Base-by-base conservation (phyloP, 2,888 invertebrate species). In the Mechanitis mazaeus region DNA sequence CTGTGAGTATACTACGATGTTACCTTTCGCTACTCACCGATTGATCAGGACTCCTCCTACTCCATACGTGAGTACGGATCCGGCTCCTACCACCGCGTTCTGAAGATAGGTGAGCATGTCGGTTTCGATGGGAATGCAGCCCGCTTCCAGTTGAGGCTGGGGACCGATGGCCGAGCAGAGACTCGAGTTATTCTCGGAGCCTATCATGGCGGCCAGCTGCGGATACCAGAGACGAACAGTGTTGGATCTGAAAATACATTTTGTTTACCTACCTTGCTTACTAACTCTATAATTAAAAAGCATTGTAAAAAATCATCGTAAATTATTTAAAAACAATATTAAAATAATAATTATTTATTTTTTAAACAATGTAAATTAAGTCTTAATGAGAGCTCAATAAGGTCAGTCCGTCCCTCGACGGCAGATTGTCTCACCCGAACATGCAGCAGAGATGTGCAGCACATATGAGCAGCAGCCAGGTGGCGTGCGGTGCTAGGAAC, bases 181-280 rank as follows among this genome's bases (percentile, higher is more conserved):
- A 12, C 79, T 78, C 45, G 76, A 76, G 46, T 73, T 77, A 11
- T 77, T 68, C 46, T 76, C 76, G 0, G 82, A 74, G 5, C 81
- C 77, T 54, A 94, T 93, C 78, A 94, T 94, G 59, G 94, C 93
- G 69, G 96, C 96, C 28, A 97, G 88, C 77, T 96, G 96, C 0
- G 97, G 97, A 69, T 96, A 91, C 96, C 97, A 97, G 45, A 97
- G 91, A 20, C 96, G 93, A 47, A 97, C 87, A 0, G 96, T 95
- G 75, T 96, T 96, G 68, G 94, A 87, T 35, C 95, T 94, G 81
- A 45, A 65, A 63, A 12, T 50, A 2, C 1, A 31, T 50, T 20
- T 28, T 6, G 35, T 35, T 35, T 35, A 5, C 5, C 6, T 35
- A 5, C 6, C 35, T 5, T 3, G 6, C 6, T 35, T 35, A 35